Conservation (phyloP, 2,888 invertebrate genomes). For the Nomada ferruginata region DNA sequence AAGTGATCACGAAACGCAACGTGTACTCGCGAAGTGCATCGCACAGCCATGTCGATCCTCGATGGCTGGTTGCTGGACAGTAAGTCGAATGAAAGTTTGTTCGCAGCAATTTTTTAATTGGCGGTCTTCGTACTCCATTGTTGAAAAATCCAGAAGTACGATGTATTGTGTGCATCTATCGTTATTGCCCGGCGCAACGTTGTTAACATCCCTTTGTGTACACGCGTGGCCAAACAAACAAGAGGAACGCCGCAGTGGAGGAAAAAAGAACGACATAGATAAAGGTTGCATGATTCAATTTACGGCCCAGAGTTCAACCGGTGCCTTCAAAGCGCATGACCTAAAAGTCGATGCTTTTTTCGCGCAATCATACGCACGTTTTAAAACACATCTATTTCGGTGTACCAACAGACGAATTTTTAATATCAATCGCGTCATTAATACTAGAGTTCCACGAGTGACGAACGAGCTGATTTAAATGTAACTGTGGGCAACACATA, state of each 20-base stretch:
- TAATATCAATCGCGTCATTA: too few species aligned
- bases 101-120: constrained; percentile 43
- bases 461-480: too few species aligned
- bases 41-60: not conserved
- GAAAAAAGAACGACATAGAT: not conserved
- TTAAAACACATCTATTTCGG: too few species aligned
- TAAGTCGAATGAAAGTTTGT: constrained; percentile 38
- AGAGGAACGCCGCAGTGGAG: not conserved
- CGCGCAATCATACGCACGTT: too few species aligned
- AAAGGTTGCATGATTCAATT: not conserved
- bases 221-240: not conserved
- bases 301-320: not conserved
- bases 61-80: not conserved
- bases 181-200: not conserved
- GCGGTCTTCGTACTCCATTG: constrained; percentile 10
- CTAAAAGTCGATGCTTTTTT: not conserved
- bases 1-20: not conserved
- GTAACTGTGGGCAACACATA: too few species aligned
- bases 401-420: too few species aligned
- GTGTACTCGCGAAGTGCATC: constrained; percentile 19
- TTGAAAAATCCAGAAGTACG: constrained; percentile 21
- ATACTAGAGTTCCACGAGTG: too few species aligned
- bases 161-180: not conserved
- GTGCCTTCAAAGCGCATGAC: not conserved
- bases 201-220: not conserved